Base-by-base conservation (phyloP, 2,888 invertebrate genomes). In the Phymatocera aterrima region DNA sequence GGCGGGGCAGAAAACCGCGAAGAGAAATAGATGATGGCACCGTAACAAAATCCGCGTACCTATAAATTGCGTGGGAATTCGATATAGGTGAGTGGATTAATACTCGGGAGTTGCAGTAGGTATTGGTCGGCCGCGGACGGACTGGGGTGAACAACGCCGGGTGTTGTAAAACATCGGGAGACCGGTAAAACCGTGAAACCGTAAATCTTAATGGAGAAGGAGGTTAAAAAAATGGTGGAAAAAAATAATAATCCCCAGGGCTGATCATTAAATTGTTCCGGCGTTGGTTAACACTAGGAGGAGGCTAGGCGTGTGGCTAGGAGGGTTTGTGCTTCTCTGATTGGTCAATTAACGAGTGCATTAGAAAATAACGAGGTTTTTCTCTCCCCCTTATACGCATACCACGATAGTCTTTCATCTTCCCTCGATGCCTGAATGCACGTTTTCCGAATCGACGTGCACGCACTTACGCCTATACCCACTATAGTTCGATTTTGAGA, bases 261-360 rank as follows among this genome's bases (percentile, higher is more conserved):
- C 77, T 86, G 89, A 88, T 89, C 90, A 90, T 90, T 90, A 90
- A 90, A 90, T 89, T 88, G 88, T 90, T 90, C 90, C 89, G 86
- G 87, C 85, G 82, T 82, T 86, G 88, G 85, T 89, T 88, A 87
- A 88, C 88, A 85, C 87, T 84, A 83, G 84, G 84, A 86, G 83
- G 79, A 79, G 37, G 57, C 61, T 77, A 80, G 43, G 80, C 54
- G 80, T 75, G 75, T 34, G 79, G 77, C 80, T 80, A 80, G 85
- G 86, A 85, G 84, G 54, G 60, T 60, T 37, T 75, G 31, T 81
- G 82, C 85, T 85, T 84, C 81, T 84, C 83, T 86, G 87, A 90
- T 89, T 88, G 88, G 87, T 87, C 88, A 87, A 89, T 89, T 89
- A 89, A 88, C 89, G 85, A 85, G 84, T 83, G 87, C 88, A 89